Evolutionary conservation across 2,113 vertebrate species (phyloP).

Genomic region (Octodon degus): DNA sequence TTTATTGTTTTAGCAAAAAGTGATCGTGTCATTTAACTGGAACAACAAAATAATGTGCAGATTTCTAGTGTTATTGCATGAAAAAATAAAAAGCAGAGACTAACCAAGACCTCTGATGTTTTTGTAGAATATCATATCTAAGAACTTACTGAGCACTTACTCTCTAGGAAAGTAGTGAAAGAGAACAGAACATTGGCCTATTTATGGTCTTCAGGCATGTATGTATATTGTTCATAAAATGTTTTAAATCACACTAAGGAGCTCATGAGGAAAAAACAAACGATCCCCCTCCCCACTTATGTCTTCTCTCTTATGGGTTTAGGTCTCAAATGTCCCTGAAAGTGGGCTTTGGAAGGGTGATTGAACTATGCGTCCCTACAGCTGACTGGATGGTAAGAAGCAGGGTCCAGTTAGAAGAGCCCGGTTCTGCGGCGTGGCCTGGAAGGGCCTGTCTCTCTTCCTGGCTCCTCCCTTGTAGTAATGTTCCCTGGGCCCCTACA

Average conservation of each 20-base stretch:
- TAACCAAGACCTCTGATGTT: neutral
- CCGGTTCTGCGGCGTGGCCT: neutral
- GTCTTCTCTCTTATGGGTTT: neutral
- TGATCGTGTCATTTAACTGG: neutral
- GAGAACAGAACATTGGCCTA: neutral
- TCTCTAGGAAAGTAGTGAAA: neutral
- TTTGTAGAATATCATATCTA: neutral
- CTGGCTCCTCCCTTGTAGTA: neutral
- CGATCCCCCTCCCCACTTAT: neutral
- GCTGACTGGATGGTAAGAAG: neutral
- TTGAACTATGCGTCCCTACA: neutral
- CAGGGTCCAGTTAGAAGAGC: neutral
- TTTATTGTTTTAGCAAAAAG: neutral
- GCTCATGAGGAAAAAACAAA: neutral
- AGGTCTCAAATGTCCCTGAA: neutral
- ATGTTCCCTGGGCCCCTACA: neutral
- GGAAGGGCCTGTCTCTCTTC: neutral
- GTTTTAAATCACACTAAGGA: neutral
- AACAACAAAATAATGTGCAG: neutral
- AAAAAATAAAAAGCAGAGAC: slow-evolving; percentile 3
- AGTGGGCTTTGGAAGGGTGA: no score
- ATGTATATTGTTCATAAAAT: neutral
- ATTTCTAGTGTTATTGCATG: neutral
- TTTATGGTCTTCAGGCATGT: neutral
- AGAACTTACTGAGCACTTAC: neutral